Percentiles rank a stretch among this genome's conserved stretches.
Conservation (phyloP, 2,797 vertebrate genomes). For the Callimico goeldii region DNA sequence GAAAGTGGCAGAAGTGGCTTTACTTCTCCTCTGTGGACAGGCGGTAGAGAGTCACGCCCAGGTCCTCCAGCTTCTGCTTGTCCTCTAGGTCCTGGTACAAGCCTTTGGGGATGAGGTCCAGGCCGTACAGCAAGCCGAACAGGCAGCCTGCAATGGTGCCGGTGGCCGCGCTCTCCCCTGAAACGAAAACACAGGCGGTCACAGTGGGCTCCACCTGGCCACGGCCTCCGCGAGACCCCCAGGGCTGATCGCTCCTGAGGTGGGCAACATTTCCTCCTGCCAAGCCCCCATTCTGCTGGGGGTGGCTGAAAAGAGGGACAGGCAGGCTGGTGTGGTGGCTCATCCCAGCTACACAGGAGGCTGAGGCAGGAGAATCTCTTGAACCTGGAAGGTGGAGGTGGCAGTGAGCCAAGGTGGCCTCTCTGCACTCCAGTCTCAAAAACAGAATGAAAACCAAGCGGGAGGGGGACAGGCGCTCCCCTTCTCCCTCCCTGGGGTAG, state of each 20-base stretch:
- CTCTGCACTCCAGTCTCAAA: too few species aligned
- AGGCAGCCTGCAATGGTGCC: constrained; percentile 95
- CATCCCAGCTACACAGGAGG: too few species aligned
- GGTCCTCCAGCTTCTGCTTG: constrained; percentile 88
- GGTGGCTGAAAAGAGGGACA: not conserved
- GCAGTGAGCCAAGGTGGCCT: too few species aligned
- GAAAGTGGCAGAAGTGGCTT: constrained; percentile 82
- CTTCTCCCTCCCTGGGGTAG: not conserved
- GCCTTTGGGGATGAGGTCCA: constrained; percentile 88
- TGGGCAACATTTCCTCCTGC: not conserved
- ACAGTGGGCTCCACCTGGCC: too few species aligned
- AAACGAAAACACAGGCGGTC: constrained; percentile 42
- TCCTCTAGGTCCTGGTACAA: constrained; percentile 93
- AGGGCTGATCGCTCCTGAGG: not conserved
- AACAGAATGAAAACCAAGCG: too few species aligned
- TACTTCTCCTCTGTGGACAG: constrained; percentile 94
- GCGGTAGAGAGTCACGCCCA: constrained; percentile 91
- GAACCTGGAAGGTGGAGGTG: too few species aligned
- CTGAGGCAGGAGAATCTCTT: too few species aligned
- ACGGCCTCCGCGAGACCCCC: too few species aligned
- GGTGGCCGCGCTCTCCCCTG: constrained; percentile 94
- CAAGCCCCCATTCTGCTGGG: not conserved
- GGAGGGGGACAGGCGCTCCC: not conserved
- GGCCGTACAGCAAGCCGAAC: constrained; percentile 92
- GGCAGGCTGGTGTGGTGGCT: too few species aligned